Percentiles rank a stretch among this genome's conserved stretches.
Conservation (phyloP, 1,140 invertebrate species). For the Colletes latitarsis region DNA sequence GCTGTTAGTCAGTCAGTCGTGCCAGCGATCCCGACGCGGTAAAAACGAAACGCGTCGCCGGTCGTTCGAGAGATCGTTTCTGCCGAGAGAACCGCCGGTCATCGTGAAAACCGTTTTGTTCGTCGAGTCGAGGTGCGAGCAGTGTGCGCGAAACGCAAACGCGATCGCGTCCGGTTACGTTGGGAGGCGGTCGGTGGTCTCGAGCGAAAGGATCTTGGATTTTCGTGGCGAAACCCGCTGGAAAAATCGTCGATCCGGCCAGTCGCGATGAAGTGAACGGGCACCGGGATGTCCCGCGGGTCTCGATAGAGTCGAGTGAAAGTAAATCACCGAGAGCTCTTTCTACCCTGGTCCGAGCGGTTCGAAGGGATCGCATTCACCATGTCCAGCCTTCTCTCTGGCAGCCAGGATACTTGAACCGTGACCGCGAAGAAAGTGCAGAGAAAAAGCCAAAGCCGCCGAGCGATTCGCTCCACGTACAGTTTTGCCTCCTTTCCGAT, state of each 20-base stretch:
- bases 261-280: slow-evolving; percentile 30
- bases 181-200: not conserved
- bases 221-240: not conserved
- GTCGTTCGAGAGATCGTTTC: not conserved
- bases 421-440: not conserved
- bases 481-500: not conserved
- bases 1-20: slow-evolving; percentile 77
- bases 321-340: slow-evolving; percentile 60
- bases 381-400: not conserved
- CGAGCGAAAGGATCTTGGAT: not conserved
- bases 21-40: slow-evolving; percentile 65
- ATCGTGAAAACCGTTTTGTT: not conserved
- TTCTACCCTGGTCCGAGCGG: not conserved
- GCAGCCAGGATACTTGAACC: not conserved
- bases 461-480: not conserved
- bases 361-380: not conserved
- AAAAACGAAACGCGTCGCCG: slow-evolving; percentile 22
- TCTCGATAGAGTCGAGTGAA: slow-evolving; percentile 57
- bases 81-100: not conserved
- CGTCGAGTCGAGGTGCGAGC: not conserved
- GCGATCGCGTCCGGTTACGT: too few relatives aligned
- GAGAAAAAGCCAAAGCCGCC: too few relatives aligned
- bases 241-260: not conserved
- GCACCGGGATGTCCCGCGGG: slow-evolving; percentile 25
- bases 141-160: slow-evolving; percentile 11